These are phyloP conservation scores for Sebastes matsubarae DNA, from an alignment of 2,797 vertebrate genomes.

Conservation along the genomic window DNA sequence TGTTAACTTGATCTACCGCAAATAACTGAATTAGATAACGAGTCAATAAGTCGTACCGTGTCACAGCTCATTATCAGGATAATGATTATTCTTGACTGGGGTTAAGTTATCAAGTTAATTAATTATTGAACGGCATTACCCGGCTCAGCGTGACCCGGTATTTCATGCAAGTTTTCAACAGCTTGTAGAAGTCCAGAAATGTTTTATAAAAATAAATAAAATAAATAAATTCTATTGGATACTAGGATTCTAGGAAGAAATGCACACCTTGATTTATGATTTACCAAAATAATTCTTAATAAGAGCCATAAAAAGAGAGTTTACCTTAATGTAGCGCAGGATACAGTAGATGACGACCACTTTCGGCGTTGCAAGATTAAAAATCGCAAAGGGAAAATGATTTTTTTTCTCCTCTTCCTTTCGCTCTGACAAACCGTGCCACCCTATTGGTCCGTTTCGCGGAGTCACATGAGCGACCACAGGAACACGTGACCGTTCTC, in stretches of 20 bases:
- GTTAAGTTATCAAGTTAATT: constrained; percentile 54
- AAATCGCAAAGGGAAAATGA: constrained; percentile 81
- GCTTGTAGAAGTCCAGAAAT: constrained; percentile 8
- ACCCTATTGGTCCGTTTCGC: constrained; percentile 85
- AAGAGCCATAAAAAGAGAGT: constrained; percentile 12
- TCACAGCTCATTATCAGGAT: constrained; percentile 18
- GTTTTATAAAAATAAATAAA: not conserved
- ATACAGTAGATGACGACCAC: constrained; percentile 61
- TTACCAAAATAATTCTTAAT: not conserved
- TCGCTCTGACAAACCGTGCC: constrained; percentile 76
- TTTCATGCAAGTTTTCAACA: constrained; percentile 35
- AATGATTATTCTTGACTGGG: constrained; percentile 5
- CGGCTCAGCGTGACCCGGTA: not conserved
- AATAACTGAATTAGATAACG: constrained; percentile 32
- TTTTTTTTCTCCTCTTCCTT: constrained; percentile 64
- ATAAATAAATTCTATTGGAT: not conserved
- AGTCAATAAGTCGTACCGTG: constrained; percentile 35
- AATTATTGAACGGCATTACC: constrained; percentile 54
- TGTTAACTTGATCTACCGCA: constrained; percentile 15
- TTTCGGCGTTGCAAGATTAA: constrained; percentile 79
- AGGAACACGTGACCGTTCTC: constrained; percentile 86
- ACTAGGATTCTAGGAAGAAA: not conserved
- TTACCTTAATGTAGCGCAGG: constrained; percentile 74
- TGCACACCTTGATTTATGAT: not conserved
- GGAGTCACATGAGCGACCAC: constrained; percentile 85